Evolutionary conservation across 2,888 invertebrate species (phyloP).

Genomic region (Drosophila parthenogenetica): DNA sequence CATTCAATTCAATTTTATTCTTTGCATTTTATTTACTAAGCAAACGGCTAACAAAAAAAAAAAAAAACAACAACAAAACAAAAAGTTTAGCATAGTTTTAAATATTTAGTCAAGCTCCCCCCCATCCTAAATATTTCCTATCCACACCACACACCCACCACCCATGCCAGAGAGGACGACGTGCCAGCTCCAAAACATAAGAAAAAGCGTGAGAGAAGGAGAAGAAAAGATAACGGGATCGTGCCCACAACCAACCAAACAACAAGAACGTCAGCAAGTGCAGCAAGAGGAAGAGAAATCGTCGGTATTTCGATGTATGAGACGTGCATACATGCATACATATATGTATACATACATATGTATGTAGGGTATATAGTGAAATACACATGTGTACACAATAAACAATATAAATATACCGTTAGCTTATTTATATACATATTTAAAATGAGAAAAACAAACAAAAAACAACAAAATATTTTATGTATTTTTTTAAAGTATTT

Average conservation of each 20-base stretch:
- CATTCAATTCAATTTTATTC: constrained; percentile 61
- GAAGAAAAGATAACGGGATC: not conserved
- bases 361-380: constrained; percentile 60
- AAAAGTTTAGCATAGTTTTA: constrained; percentile 60
- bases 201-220: not conserved
- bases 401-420: constrained; percentile 70
- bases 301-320: constrained; percentile 22
- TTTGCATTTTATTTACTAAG: constrained; percentile 77
- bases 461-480: constrained; percentile 66
- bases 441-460: constrained; percentile 38
- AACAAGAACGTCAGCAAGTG: constrained; percentile 14
- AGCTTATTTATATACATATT: constrained; percentile 73
- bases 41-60: constrained; percentile 44
- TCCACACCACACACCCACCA: not conserved
- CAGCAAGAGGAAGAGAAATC: constrained; percentile 24
- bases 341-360: constrained; percentile 25
- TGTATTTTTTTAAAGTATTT: constrained; percentile 77
- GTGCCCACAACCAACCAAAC: constrained; percentile 10
- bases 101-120: constrained; percentile 65
- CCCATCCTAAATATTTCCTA: constrained; percentile 5
- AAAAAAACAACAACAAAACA: not conserved
- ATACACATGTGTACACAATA: constrained; percentile 60
- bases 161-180: constrained; percentile 7
- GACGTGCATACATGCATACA: constrained; percentile 49
- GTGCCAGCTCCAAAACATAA: not conserved